phyloP scores from a whole-genome alignment of 2,113 vertebrate species.

The Murina feae region DNA sequence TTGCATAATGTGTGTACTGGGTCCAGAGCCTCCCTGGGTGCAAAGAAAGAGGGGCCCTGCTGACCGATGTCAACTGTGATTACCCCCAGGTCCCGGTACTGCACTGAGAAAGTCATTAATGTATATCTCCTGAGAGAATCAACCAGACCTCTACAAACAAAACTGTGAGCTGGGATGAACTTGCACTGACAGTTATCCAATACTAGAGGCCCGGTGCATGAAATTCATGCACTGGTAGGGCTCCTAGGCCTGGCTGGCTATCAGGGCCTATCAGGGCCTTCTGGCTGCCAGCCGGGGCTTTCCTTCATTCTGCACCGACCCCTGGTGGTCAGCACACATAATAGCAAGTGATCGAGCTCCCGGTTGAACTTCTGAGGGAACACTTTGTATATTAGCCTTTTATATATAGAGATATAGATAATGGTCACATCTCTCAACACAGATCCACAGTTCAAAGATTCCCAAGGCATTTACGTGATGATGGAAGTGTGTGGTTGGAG shows the following conservation, averaged over 20 bases:
- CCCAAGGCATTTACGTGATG: background rate
- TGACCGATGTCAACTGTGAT: background rate
- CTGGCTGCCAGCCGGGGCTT: too few relatives aligned
- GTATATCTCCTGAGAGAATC: background rate
- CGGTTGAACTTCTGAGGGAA: too few relatives aligned
- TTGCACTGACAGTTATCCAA: background rate
- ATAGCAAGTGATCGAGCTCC: too few relatives aligned
- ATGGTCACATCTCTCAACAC: background rate
- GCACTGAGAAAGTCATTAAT: background rate
- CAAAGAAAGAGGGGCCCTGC: background rate
- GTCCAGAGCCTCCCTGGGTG: background rate
- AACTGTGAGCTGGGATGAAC: background rate
- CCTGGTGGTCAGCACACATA: too few relatives aligned
- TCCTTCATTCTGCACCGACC: too few relatives aligned
- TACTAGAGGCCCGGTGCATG: too few relatives aligned
- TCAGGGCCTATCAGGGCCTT: too few relatives aligned
- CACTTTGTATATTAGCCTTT: too few relatives aligned
- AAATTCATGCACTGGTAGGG: too few relatives aligned
- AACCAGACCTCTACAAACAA: background rate
- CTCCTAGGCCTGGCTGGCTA: too few relatives aligned
- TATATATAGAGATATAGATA: too few relatives aligned
- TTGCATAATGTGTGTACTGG: background rate
- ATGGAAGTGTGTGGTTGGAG: background rate
- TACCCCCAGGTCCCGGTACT: background rate
- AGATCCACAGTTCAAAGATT: background rate